Conservation (phyloP, 2,797 vertebrate species). For the Adrianichthys oophorus region DNA sequence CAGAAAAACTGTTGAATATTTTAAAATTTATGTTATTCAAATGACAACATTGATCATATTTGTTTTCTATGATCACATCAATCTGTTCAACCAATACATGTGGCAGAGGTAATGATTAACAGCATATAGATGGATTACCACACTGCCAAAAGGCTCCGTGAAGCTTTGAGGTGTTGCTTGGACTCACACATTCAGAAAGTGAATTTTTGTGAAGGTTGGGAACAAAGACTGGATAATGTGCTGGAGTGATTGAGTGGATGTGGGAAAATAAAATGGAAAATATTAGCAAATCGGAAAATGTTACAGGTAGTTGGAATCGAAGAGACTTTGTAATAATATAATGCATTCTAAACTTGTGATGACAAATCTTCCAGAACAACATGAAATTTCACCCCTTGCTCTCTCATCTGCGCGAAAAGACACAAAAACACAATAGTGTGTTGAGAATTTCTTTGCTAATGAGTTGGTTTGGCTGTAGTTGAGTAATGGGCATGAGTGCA, state of each 20-base stretch:
- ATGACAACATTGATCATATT: too few relatives aligned
- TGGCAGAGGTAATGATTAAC: too few relatives aligned
- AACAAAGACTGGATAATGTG: slow-evolving; percentile 61
- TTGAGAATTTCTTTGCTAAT: slow-evolving; percentile 73
- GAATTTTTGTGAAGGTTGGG: slow-evolving; percentile 61
- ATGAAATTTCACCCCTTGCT: slow-evolving; percentile 64
- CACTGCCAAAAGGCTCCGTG: too few relatives aligned
- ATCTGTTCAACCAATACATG: too few relatives aligned
- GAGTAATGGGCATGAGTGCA: slow-evolving; percentile 68
- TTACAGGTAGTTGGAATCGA: slow-evolving; percentile 84
- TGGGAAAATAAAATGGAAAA: slow-evolving; percentile 85
- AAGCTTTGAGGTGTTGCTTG: slow-evolving; percentile 50
- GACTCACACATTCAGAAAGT: slow-evolving; percentile 29
- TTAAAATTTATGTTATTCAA: too few relatives aligned
- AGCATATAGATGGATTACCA: too few relatives aligned
- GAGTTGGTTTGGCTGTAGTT: slow-evolving; percentile 76
- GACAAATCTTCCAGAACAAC: slow-evolving; percentile 79
- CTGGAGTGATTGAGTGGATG: slow-evolving; percentile 70
- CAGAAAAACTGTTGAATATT: too few relatives aligned
- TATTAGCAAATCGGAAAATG: slow-evolving; percentile 85
- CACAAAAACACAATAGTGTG: slow-evolving; percentile 26
- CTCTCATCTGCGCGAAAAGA: slow-evolving; percentile 35
- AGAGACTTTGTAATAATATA: slow-evolving; percentile 80
- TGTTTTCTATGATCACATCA: too few relatives aligned
- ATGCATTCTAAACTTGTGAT: slow-evolving; percentile 75